Base-by-base conservation (phyloP, 2,888 invertebrate genomes). In the Melieria omissa region DNA sequence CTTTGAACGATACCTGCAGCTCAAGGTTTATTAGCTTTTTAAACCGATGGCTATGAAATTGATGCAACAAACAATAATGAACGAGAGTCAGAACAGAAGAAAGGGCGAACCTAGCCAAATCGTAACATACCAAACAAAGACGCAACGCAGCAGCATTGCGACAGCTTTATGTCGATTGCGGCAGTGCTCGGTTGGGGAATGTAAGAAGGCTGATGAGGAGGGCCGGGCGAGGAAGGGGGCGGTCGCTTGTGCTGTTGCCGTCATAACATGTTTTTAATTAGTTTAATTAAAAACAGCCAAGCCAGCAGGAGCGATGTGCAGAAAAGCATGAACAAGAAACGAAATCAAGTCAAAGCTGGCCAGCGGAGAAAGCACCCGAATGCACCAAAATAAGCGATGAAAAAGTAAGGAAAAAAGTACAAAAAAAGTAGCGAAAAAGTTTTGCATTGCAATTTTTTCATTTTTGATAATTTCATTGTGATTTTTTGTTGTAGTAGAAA, bases 211-310 rank as follows among this genome's bases (percentile, higher is more conserved):
- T 49, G 67, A 67, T 67, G 60, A 29, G 29, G 60, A 67, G 47
- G 58, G 14, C 42, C 41, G 52, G 42, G 16, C 9, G 67, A 42
- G 42, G 9, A 67, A 52, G 12, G 49, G 42, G 52, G 60, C 49
- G 49, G 60, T 42, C 52, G 45, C 60, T 44, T 60, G 58, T n/a
- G 44, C 12, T 52, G 47, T 29, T 5, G 49, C 44, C 58, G 14
- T 42, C 47, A 46, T 70, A 52, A 70, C 49, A 62, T 62, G 55
- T n/a, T 71, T 71, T 71, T 71, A 71, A 71, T 71, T 66, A 71
- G 71, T 71, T 71, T 71, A 71, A 71, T 71, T 71, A 66, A 71
- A 62, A 46, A 29, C 8, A 60, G 9, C 44, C 16, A 70, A 60
- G 10, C 41, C n/a, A 16, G 41, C 10, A 14, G 16, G 41, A 58